Evolutionary conservation across 2,888 invertebrate species (phyloP), one percentile per base, ranked within the genome.

Genomic region (Pyrgus malvae): DNA sequence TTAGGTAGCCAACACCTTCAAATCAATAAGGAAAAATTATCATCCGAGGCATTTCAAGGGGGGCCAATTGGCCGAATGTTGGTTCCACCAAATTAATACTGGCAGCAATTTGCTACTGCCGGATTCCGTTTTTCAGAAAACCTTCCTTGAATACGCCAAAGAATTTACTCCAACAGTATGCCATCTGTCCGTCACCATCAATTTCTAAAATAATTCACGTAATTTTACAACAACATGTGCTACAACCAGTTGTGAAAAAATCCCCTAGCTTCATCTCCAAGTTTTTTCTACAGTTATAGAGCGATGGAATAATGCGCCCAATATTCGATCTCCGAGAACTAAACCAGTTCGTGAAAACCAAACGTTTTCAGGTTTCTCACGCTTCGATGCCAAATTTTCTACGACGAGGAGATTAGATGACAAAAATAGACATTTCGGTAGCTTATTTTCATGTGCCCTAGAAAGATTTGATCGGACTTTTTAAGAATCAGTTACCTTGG

Each of bases 231-330:
- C 25, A 45, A 19, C 38, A 27, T 5, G 14, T 58, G 6, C 23
- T 58, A 7, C 55, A 60, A 17, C 46, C 42, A 1, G 21, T 21
- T 6, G 50, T 50, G 6, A 9, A 44, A 7, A 7, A 31, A 14
- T 48, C 48, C 8, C 58, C 56, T 1, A 31, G 33, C 2, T 58
- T 60, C 11, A 48, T 61, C 3, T 61, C 51, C 6, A 51, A 37
- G 0, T 11, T 57, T 8, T 61, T 59, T 21, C 19, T 59, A 5
- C 35, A 49, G 8, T 46, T 11, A 14, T 57, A 56, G 23, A 42
- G n/a, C 38, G 48, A 58, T 16, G 31, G 31, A 1, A 4, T 3
- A n/a, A 5, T 31, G 5, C 29, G 12, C 4, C 31, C 31, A 0
- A 31, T 31, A 31, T 31, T 31, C 31, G 31, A 31, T 6, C 12